Percentiles rank a stretch among this genome's conserved stretches.
Conservation (phyloP, 2,888 invertebrate genomes). For the Caenorhabditis drosophilae region DNA sequence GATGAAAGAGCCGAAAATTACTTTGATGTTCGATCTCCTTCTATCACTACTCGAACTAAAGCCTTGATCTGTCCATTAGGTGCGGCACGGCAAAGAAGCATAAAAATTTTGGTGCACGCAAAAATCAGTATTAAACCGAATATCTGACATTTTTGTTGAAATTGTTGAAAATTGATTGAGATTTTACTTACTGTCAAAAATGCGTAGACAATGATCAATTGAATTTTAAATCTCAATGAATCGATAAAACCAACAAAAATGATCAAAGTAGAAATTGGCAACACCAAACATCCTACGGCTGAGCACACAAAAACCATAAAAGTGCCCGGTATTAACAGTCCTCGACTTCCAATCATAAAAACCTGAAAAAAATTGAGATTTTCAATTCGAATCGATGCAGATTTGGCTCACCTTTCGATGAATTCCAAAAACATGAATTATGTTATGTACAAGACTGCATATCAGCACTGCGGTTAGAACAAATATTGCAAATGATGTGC, state of each 20-base stretch:
- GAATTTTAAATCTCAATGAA: conserved; percentile 42
- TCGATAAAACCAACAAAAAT: conserved; percentile 47
- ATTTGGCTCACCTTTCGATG: conserved; percentile 16
- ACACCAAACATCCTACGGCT: conserved; percentile 34
- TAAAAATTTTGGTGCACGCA: conserved; percentile 36
- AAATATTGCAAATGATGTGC: conserved; percentile 25
- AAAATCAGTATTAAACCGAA: conserved; percentile 21
- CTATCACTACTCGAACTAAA: conserved; percentile 39
- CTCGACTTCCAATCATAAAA: conserved; percentile 14
- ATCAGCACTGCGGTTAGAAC: conserved; percentile 23
- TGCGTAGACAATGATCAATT: conserved; percentile 43
- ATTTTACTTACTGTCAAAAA: conserved; percentile 38
- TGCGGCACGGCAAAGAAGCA: conserved; percentile 51
- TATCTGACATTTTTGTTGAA: background rate
- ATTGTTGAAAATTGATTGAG: background rate
- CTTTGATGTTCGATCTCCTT: conserved; percentile 45
- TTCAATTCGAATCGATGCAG: background rate
- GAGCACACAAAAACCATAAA: conserved; percentile 43
- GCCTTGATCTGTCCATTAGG: conserved; percentile 47
- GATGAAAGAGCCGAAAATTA: conserved; percentile 2
- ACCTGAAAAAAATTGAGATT: conserved; percentile 7
- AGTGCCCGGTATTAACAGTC: conserved; percentile 32
- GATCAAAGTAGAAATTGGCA: conserved; percentile 42
- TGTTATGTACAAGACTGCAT: conserved; percentile 29
- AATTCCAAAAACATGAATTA: conserved; percentile 44